Percentiles rank a stretch among this genome's conserved stretches.
Conservation (phyloP, 1,140 invertebrate genomes). For the Caenorhabditis tropicalis region DNA sequence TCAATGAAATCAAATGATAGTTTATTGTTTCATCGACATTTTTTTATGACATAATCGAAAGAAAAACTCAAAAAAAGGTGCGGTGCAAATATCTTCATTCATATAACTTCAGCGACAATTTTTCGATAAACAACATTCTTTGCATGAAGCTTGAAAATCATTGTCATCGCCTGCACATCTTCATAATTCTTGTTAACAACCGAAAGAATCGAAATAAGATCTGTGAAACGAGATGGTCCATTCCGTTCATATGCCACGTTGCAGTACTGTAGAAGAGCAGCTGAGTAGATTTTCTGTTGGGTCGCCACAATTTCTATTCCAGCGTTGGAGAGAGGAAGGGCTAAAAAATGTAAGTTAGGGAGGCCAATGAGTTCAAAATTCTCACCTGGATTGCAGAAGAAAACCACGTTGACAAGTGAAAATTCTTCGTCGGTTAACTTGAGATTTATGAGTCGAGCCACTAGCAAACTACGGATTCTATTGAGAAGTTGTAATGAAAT, state of each 20-base stretch:
- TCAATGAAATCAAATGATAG: no score
- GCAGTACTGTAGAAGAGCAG: not conserved
- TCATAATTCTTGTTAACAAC: not conserved
- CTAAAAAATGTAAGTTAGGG: not conserved
- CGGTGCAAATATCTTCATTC: not conserved
- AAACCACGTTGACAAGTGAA: not conserved
- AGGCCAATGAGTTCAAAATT: not conserved
- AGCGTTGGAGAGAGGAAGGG: not conserved
- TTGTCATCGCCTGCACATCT: not conserved
- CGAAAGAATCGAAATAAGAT: not conserved
- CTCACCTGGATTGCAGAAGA: constrained; percentile 16
- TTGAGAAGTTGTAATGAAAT: not conserved
- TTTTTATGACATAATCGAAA: no score
- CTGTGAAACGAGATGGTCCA: not conserved
- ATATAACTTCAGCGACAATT: not conserved
- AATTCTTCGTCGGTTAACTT: not conserved
- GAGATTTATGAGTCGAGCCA: not conserved
- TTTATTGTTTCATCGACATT: no score
- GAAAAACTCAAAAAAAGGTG: not conserved
- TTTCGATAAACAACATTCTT: not conserved
- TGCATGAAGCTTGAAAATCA: not conserved
- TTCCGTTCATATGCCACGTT: not conserved
- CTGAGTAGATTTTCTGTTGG: not conserved
- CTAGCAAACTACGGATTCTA: not conserved
- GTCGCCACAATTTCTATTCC: not conserved